Evolutionary conservation across 2,113 vertebrate genomes (phyloP).

Genomic region (Callorhinus ursinus): DNA sequence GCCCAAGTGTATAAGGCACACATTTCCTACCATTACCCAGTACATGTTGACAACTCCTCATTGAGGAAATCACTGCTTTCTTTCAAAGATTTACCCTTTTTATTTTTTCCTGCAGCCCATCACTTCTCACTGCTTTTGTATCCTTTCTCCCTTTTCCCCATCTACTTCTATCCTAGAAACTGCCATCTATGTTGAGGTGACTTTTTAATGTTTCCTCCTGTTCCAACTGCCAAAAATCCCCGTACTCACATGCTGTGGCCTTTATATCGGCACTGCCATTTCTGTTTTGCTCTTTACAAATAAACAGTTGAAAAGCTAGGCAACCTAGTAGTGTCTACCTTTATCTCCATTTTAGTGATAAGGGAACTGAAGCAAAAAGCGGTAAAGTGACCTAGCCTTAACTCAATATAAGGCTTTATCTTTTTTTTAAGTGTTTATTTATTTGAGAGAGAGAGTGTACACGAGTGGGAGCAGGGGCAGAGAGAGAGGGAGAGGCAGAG

Average conservation of each 20-base stretch:
- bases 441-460: background rate
- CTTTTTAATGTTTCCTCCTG: background rate
- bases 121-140: background rate
- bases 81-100: background rate
- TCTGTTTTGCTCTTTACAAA: background rate
- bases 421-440: background rate
- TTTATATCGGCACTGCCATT: background rate
- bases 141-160: background rate
- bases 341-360: background rate
- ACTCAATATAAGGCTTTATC: background rate
- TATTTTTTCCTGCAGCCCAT: background rate
- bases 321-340: background rate
- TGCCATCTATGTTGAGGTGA: background rate
- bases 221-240: background rate
- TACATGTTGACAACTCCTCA: background rate
- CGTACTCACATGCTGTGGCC: background rate
- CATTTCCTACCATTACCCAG: background rate
- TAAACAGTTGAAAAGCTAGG: background rate
- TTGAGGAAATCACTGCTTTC: background rate
- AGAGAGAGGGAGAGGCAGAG: background rate
- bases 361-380: background rate
- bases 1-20: too few species aligned
- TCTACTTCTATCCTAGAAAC: background rate
- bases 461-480: background rate
- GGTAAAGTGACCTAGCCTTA: background rate